Conservation (phyloP, 2,797 vertebrate species). For the Rhynchonycteris naso region DNA sequence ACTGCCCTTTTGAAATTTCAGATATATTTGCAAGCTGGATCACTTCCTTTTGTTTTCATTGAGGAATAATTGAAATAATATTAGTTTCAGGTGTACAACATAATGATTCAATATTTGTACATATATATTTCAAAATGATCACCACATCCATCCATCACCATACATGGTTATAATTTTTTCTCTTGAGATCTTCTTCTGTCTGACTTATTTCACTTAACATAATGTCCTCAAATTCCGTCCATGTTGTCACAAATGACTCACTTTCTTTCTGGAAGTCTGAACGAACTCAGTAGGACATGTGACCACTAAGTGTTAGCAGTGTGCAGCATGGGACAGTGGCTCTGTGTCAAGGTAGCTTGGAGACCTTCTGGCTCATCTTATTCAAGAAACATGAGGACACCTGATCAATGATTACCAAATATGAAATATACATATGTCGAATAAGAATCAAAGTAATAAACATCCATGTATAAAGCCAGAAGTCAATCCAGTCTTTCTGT, state of each 20-base stretch:
- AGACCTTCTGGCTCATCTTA: neutral
- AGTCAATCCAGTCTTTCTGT: neutral
- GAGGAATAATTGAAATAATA: neutral
- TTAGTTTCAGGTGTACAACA: neutral
- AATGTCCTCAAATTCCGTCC: neutral
- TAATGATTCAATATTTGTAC: neutral
- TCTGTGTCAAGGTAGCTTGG: neutral
- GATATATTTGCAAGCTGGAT: neutral
- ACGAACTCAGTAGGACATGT: too few relatives aligned
- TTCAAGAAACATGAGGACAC: neutral
- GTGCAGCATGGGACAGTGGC: accelerated
- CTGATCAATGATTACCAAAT: neutral
- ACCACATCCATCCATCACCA: neutral
- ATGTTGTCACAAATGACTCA: neutral
- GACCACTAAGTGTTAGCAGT: neutral
- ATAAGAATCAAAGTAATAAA: neutral
- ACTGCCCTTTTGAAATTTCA: neutral
- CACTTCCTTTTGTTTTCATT: neutral
- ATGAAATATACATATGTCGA: neutral
- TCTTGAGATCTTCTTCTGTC: neutral
- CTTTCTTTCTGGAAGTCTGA: neutral
- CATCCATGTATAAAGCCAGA: neutral
- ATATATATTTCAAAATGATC: neutral
- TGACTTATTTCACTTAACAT: neutral
- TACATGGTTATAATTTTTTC: neutral